These are phyloP conservation scores for Dascillus cervinus DNA, from an alignment of 2,888 invertebrate species.

Conservation along the genomic window DNA sequence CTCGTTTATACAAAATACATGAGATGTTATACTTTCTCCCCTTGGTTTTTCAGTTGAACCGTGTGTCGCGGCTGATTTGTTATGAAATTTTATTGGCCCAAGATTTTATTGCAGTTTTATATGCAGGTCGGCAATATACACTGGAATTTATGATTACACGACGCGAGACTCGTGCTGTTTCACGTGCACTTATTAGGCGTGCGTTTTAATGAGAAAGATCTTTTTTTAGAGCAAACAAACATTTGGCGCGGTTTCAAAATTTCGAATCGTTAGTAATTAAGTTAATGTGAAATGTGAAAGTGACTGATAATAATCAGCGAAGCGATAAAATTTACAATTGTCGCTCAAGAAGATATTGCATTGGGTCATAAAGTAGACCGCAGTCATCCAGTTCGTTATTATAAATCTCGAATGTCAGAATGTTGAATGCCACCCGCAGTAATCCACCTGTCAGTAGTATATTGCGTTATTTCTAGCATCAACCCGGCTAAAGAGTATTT, in stretches of 20 bases:
- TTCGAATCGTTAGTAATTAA: too few species aligned
- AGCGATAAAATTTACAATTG: too few species aligned
- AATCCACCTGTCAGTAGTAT: constrained; percentile 22
- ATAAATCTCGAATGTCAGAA: constrained; percentile 9
- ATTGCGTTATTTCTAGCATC: constrained; percentile 20
- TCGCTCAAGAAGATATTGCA: constrained; percentile 1
- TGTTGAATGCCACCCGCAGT: constrained; percentile 12
- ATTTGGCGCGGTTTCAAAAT: too few species aligned
- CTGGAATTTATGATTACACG: too few species aligned
- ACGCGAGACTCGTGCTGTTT: too few species aligned
- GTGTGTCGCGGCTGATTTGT: neutral
- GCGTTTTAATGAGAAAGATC: too few species aligned
- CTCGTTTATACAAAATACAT: too few species aligned
- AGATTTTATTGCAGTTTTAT: constrained; percentile 11
- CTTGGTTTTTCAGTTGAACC: neutral
- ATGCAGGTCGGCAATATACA: too few species aligned
- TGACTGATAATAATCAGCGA: too few species aligned
- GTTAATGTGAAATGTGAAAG: too few species aligned
- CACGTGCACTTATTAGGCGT: too few species aligned
- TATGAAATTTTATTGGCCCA: constrained; percentile 9
- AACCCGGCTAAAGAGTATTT: constrained; percentile 12
- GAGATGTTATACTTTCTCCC: neutral
- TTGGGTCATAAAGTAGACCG: constrained; percentile 3
- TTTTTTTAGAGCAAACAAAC: too few species aligned
- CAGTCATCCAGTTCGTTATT: constrained; percentile 4